Conservation (phyloP, 2,113 vertebrate genomes). For the Aspiorhynchus laticeps region DNA sequence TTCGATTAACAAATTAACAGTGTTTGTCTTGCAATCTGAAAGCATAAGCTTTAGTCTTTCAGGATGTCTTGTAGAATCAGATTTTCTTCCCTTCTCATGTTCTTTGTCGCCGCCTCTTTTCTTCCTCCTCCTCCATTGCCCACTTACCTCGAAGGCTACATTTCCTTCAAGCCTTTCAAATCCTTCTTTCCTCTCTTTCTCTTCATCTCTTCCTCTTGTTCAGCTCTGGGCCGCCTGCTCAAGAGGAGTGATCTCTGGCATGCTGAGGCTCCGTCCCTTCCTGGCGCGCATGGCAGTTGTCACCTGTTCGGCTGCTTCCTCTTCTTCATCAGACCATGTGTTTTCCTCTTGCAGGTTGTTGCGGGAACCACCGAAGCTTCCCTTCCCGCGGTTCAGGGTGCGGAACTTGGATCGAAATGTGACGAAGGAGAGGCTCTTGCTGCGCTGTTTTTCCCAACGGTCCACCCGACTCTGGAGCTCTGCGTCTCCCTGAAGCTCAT, state of each 20-base stretch:
- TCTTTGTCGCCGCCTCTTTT: not conserved
- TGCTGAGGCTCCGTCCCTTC: slow-evolving; percentile 77
- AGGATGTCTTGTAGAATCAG: not conserved
- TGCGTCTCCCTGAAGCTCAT: slow-evolving; percentile 62
- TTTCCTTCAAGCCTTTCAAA: not conserved
- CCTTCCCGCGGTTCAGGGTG: slow-evolving; percentile 62
- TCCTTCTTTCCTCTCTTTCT: not conserved
- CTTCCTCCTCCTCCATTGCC: not conserved
- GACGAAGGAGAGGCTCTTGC: slow-evolving; percentile 79
- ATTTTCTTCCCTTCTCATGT: not conserved
- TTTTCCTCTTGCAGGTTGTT: slow-evolving; percentile 74
- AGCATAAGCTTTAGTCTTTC: slow-evolving; percentile 9
- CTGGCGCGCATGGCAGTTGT: slow-evolving; percentile 58
- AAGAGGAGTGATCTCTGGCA: slow-evolving; percentile 77
- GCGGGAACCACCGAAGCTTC: slow-evolving; percentile 66
- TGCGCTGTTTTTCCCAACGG: slow-evolving; percentile 71
- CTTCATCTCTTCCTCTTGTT: slow-evolving; percentile 34
- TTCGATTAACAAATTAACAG: slow-evolving; percentile 24
- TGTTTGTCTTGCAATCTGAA: slow-evolving; percentile 3
- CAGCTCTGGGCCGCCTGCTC: slow-evolving; percentile 69
- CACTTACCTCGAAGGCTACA: not conserved
- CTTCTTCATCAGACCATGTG: slow-evolving; percentile 71
- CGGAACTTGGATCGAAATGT: slow-evolving; percentile 74
- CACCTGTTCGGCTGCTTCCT: slow-evolving; percentile 51
- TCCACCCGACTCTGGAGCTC: slow-evolving; percentile 29